Percentiles rank a stretch among this genome's conserved stretches.
phyloP scores from a whole-genome alignment of 2,888 invertebrate genomes.

The Taphrorychus bicolor region DNA sequence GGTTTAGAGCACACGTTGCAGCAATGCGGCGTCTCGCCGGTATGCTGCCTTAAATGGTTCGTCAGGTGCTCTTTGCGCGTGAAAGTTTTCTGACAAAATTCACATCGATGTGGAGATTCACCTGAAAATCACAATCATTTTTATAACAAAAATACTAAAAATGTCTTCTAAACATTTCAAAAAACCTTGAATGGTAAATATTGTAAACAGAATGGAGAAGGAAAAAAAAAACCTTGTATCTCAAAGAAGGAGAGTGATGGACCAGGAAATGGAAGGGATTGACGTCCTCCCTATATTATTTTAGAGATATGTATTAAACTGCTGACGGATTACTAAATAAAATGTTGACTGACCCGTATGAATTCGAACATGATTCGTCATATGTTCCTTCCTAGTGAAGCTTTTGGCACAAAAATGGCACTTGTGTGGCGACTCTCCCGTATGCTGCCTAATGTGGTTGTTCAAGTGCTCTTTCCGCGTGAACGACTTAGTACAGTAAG shows the following conservation, averaged over 20 bases:
- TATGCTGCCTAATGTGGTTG: constrained; percentile 76
- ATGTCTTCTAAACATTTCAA: too few species aligned
- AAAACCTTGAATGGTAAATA: too few species aligned
- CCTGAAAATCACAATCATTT: constrained; percentile 51
- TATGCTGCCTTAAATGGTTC: constrained; percentile 90
- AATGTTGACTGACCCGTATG: constrained; percentile 65
- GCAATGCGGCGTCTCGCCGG: constrained; percentile 78
- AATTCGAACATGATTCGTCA: constrained; percentile 79
- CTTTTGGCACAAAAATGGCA: constrained; percentile 86
- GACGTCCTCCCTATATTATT: too few species aligned
- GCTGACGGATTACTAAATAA: too few species aligned
- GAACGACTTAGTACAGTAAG: constrained; percentile 84
- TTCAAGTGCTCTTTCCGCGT: constrained; percentile 87
- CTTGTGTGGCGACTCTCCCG: constrained; percentile 83
- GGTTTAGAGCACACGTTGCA: constrained; percentile 83
- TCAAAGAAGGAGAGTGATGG: too few species aligned
- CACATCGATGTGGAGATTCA: constrained; percentile 77
- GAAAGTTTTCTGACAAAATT: constrained; percentile 87
- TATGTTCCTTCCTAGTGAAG: constrained; percentile 85
- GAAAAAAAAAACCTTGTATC: too few species aligned
- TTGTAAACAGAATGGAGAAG: too few species aligned
- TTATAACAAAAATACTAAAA: background rate
- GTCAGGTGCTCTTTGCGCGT: constrained; percentile 89
- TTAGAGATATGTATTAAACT: too few species aligned
- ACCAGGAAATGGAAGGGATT: too few species aligned